Evolutionary conservation across 2,797 vertebrate genomes (phyloP).

Genomic region (Pseudochirops cupreus): DNA sequence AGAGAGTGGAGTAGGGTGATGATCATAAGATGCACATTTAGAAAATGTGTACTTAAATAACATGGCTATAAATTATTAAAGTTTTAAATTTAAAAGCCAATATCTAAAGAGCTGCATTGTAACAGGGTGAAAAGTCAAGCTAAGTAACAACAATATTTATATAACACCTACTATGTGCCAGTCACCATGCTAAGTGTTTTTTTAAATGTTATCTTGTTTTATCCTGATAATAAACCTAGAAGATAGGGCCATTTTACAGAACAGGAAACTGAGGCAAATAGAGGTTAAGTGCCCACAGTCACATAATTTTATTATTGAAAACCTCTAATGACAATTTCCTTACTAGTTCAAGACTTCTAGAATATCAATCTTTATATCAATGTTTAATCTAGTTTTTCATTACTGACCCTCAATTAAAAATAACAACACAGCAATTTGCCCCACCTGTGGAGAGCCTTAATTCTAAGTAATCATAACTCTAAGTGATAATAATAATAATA

Average conservation of each 20-base stretch:
- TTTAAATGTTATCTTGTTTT: conserved; percentile 17
- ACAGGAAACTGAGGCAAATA: conserved; percentile 13
- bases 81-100: too few species aligned
- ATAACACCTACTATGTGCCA: not conserved
- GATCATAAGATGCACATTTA: too few species aligned
- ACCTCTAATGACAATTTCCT: not conserved
- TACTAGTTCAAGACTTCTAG: not conserved
- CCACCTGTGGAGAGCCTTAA: not conserved
- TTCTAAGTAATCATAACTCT: too few species aligned
- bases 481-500: not conserved
- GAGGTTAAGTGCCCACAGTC: not conserved
- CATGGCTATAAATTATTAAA: too few species aligned
- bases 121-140: too few species aligned
- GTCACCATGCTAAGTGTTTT: not conserved
- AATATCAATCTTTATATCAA: not conserved
- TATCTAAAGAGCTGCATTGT: too few species aligned
- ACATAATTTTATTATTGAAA: not conserved
- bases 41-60: too few species aligned
- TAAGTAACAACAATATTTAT: conserved; percentile 27
- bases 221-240: not conserved
- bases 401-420: not conserved
- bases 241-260: conserved; percentile 27
- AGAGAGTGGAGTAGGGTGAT: too few species aligned
- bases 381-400: not conserved
- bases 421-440: not conserved